Conservation (phyloP, 2,113 vertebrate species). For the Stegastes partitus region DNA sequence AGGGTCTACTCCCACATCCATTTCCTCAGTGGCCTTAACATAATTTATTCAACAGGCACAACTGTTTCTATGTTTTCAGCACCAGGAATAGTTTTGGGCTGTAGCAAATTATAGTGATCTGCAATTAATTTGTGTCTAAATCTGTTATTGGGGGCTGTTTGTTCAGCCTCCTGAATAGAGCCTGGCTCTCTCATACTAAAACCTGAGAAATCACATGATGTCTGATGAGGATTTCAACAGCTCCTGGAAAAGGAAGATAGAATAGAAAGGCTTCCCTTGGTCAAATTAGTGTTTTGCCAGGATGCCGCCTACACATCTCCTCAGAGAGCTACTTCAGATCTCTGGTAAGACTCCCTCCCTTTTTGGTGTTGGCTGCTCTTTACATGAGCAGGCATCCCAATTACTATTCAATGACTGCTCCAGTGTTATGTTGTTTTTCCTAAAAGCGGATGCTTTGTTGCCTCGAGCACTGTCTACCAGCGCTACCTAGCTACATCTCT, state of each 20-base stretch:
- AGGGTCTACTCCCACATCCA: conserved; percentile 56
- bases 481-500: not conserved
- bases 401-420: conserved; percentile 43
- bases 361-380: conserved; percentile 58
- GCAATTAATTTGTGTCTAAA: conserved; percentile 30
- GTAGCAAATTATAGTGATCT: conserved; percentile 5
- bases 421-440: conserved; percentile 27
- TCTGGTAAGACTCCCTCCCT: conserved; percentile 37
- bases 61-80: conserved; percentile 37
- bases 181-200: conserved; percentile 27
- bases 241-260: conserved; percentile 41
- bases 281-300: conserved; percentile 70
- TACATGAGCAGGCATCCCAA: conserved; percentile 43
- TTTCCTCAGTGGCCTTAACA: conserved; percentile 38
- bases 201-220: conserved; percentile 35
- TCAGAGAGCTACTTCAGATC: conserved; percentile 57
- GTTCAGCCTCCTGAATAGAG: conserved; percentile 17
- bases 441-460: conserved; percentile 12
- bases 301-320: conserved; percentile 55
- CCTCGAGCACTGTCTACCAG: not conserved
- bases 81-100: conserved; percentile 10
- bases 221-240: conserved; percentile 50
- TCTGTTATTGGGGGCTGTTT: conserved; percentile 21
- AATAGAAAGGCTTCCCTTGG: conserved; percentile 50
- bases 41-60: conserved; percentile 64